Percentiles rank a stretch among this genome's conserved stretches.
Evolutionary conservation across 1,140 invertebrate genomes (phyloP).

Genomic region (Spodoptera frugiperda): DNA sequence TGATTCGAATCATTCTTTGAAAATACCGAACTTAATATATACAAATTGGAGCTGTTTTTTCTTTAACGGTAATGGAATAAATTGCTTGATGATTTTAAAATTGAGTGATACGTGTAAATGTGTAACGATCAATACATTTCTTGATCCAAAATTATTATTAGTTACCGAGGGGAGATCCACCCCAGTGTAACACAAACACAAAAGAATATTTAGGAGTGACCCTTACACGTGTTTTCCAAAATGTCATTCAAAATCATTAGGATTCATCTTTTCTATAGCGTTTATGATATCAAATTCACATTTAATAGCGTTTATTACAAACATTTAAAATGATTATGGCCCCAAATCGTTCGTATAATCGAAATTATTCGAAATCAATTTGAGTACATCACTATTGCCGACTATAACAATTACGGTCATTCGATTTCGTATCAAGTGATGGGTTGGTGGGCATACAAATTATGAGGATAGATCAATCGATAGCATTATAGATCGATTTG

Average conservation of each 20-base stretch:
- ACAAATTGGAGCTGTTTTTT: too few relatives aligned
- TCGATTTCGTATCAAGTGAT: conserved; percentile 38
- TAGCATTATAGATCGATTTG: background rate
- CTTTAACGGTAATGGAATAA: background rate
- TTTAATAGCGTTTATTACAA: conserved; percentile 11
- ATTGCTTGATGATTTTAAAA: background rate
- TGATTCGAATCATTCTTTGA: too few relatives aligned
- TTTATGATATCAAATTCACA: conserved; percentile 38
- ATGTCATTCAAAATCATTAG: conserved; percentile 26
- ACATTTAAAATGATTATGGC: conserved; percentile 21
- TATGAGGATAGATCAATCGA: background rate
- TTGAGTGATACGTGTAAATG: background rate
- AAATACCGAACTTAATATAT: too few relatives aligned
- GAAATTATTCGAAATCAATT: conserved; percentile 39
- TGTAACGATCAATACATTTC: background rate
- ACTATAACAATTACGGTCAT: conserved; percentile 37
- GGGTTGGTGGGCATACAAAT: conserved; percentile 13
- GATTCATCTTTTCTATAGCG: conserved; percentile 30
- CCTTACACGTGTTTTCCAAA: conserved; percentile 36
- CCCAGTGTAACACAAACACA: conserved; percentile 8
- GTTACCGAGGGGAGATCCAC: conserved; percentile 1
- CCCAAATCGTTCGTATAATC: conserved; percentile 38
- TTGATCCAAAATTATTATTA: conserved; percentile 3
- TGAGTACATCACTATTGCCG: conserved; percentile 40
- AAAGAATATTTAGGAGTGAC: conserved; percentile 31